Conservation (phyloP, 2,888 invertebrate genomes). For the Cephus pygmeus region DNA sequence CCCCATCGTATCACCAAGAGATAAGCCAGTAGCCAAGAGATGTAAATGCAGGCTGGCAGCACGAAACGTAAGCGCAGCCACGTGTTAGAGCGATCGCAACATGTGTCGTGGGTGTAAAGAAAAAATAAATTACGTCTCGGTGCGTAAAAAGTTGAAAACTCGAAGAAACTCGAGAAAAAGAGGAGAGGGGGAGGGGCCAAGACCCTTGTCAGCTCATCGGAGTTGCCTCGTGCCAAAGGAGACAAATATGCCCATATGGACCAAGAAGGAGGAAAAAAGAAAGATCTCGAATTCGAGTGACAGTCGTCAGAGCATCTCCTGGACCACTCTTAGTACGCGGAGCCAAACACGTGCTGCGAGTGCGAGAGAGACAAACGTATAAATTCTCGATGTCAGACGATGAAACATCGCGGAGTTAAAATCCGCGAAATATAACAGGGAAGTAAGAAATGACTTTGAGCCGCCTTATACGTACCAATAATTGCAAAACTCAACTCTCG, state of each 20-base stretch:
- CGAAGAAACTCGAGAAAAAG: constrained; percentile 52
- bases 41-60: constrained; percentile 12
- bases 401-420: not conserved
- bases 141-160: constrained; percentile 17
- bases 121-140: constrained; percentile 53
- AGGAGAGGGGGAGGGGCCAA: not conserved
- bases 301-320: not conserved
- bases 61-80: constrained; percentile 24
- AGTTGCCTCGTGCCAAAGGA: constrained; percentile 41
- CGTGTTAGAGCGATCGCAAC: constrained; percentile 42
- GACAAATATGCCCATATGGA: constrained; percentile 5
- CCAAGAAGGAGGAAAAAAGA: not conserved
- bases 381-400: not conserved
- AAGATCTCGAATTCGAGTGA: constrained; percentile 2
- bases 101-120: constrained; percentile 54
- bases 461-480: constrained; percentile 27
- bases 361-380: not conserved
- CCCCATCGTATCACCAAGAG: not conserved
- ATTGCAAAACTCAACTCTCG: constrained; percentile 34
- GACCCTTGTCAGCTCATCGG: constrained; percentile 39
- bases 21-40: not conserved
- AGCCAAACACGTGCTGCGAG: not conserved
- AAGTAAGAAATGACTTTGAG: constrained; percentile 4
- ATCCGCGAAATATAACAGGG: constrained; percentile 21
- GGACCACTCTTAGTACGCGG: not conserved